phyloP scores from a whole-genome alignment of 2,888 invertebrate genomes.

The Helicoverpa assulta region DNA sequence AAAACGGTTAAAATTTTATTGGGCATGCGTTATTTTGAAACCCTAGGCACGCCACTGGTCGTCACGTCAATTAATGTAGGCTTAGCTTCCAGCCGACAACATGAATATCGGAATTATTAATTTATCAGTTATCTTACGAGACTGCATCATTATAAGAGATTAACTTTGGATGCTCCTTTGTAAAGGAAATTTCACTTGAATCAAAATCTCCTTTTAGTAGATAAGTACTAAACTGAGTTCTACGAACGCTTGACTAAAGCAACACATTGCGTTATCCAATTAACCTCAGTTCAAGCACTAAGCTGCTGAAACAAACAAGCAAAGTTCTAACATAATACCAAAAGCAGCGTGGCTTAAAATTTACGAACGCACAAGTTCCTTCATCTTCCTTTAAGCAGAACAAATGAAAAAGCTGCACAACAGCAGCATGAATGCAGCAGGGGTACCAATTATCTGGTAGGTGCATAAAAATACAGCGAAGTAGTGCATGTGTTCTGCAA shows the following conservation, averaged over 20 bases:
- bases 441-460: slow-evolving; percentile 37
- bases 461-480: slow-evolving; percentile 35
- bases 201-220: neutral
- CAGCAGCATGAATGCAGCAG: slow-evolving; percentile 33
- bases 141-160: slow-evolving; percentile 1
- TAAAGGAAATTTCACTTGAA: no score
- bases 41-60: no score
- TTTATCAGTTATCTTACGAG: slow-evolving; percentile 3
- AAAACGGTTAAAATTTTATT: no score
- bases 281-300: slow-evolving; percentile 3
- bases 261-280: neutral
- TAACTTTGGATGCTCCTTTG: no score
- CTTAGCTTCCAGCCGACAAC: slow-evolving; percentile 16
- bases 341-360: slow-evolving; percentile 18
- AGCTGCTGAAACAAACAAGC: slow-evolving; percentile 3
- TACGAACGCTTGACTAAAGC: neutral
- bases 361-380: slow-evolving; percentile 2
- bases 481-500: slow-evolving; percentile 39
- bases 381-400: slow-evolving; percentile 20
- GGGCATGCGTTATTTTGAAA: no score
- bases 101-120: slow-evolving; percentile 19
- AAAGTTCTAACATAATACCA: slow-evolving; percentile 11
- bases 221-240: neutral
- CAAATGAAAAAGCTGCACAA: slow-evolving; percentile 39
- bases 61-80: slow-evolving; percentile 24